These are phyloP conservation scores for Erynnis tages DNA, from an alignment of 2,888 invertebrate genomes.

Conservation along the genomic window DNA sequence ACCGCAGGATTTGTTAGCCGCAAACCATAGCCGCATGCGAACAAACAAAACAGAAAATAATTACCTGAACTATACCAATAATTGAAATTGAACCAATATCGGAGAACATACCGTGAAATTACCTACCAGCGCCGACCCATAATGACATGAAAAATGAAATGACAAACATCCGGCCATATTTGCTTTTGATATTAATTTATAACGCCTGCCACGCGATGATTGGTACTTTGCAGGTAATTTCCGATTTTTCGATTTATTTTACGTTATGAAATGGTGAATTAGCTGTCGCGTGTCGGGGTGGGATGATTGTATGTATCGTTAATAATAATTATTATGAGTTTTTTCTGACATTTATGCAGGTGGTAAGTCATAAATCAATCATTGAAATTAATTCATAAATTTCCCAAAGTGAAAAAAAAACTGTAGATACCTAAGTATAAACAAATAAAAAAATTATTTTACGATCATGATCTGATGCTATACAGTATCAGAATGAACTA, in stretches of 20 bases:
- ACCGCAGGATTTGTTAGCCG: not conserved
- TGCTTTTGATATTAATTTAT: conserved; percentile 20
- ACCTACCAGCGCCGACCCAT: not conserved
- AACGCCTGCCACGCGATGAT: conserved; percentile 19
- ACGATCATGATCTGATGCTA: too few relatives aligned
- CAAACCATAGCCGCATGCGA: not conserved
- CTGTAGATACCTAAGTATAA: too few relatives aligned
- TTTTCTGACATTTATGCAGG: not conserved
- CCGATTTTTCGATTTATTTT: conserved; percentile 21
- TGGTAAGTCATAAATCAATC: not conserved
- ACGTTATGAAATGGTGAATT: conserved; percentile 1
- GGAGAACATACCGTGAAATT: conserved; percentile 19
- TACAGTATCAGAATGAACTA: too few relatives aligned
- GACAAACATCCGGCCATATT: conserved; percentile 23
- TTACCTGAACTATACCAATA: conserved; percentile 10
- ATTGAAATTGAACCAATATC: conserved; percentile 23
- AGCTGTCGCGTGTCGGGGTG: conserved; percentile 8
- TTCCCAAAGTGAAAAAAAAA: too few relatives aligned
- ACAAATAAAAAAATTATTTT: too few relatives aligned
- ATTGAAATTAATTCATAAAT: too few relatives aligned
- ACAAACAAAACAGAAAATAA: not conserved
- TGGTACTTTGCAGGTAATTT: conserved; percentile 19
- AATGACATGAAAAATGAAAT: conserved; percentile 21
- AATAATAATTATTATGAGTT: not conserved
- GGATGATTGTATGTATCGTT: not conserved